A percentile compares a stretch with the other conserved stretches of the same genome.
These are phyloP conservation scores for Agrypnia vestita DNA, from an alignment of 1,140 invertebrate genomes.

Conservation along the genomic window DNA sequence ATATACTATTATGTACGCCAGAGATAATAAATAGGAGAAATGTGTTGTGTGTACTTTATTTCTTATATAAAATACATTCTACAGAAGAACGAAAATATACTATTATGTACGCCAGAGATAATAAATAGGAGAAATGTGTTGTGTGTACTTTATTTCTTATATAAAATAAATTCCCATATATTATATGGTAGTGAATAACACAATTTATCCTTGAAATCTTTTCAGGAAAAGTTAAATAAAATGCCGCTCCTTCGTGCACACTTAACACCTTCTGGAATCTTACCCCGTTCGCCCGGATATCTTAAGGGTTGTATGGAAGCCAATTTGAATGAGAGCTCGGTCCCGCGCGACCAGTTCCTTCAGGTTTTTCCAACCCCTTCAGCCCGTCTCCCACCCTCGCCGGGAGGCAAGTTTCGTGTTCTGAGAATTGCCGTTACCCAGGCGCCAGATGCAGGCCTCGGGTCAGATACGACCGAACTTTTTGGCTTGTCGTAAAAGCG, in stretches of 20 bases:
- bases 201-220: not conserved
- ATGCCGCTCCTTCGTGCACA: not conserved
- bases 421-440: constrained; percentile 1
- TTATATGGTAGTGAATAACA: no score
- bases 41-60: no score
- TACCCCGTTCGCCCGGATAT: constrained; percentile 6
- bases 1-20: no score
- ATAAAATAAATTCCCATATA: no score
- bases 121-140: no score
- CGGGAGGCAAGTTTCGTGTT: not conserved
- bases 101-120: no score
- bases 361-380: constrained; percentile 1
- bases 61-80: no score
- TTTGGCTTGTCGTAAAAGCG: not conserved
- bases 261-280: constrained; percentile 3
- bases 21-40: no score
- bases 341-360: constrained; percentile 16
- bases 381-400: not conserved
- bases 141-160: no score
- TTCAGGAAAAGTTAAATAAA: constrained; percentile 9
- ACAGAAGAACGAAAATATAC: no score
- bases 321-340: constrained; percentile 23
- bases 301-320: not conserved
- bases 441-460: constrained; percentile 30
- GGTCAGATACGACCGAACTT: constrained; percentile 16